Evolutionary conservation across 2,113 vertebrate genomes (phyloP), one percentile per base, ranked within the genome.

Genomic region (Damaliscus lunatus): DNA sequence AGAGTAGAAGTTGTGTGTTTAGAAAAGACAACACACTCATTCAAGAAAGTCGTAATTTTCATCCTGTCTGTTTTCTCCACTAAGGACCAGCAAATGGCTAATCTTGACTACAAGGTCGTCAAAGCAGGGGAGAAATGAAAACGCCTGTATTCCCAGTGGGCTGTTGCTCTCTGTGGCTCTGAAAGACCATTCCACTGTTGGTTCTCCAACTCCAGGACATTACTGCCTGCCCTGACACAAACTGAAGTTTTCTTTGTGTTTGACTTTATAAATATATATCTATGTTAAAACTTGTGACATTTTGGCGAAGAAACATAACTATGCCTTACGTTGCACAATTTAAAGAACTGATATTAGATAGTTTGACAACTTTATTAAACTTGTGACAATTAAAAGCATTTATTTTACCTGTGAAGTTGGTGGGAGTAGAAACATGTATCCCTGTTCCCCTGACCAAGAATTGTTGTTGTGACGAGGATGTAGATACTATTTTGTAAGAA

Each of bases 1-100:
- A 92, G 81, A 62, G 12, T 43, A 97, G 77, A 96, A 62, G 17
- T 3, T 53, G 74, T 64, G n/a, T 40, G n/a, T 6, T 93, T 80
- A 81, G 83, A 46, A 84, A 74, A 64, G 6, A 40, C 29, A 67
- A 64, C n/a, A 67, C 3, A 4, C 13, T 80, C 67, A 25, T 78
- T 89, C 83, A 27, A 83, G 4, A 48, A 88, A 74, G 55, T 71
- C 19, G 15, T 55, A 27, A 50, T 77, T 29, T 59, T 57, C 80
- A 78, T 50, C 23, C 40, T 53, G 25, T 15, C 52, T 59, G 21
- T 17, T 62, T 62, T 80, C 91, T 85, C 4, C 33, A 19, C 17
- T 40, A 84, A 5, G 36, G 40, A 59, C 17, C 46, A n/a, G 84
- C 0, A 57, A 31, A 8, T 12, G 48, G 40, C 25, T 74, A 40